These are phyloP conservation scores for Spodoptera exigua DNA, from an alignment of 2,888 invertebrate species.

Conservation along the genomic window DNA sequence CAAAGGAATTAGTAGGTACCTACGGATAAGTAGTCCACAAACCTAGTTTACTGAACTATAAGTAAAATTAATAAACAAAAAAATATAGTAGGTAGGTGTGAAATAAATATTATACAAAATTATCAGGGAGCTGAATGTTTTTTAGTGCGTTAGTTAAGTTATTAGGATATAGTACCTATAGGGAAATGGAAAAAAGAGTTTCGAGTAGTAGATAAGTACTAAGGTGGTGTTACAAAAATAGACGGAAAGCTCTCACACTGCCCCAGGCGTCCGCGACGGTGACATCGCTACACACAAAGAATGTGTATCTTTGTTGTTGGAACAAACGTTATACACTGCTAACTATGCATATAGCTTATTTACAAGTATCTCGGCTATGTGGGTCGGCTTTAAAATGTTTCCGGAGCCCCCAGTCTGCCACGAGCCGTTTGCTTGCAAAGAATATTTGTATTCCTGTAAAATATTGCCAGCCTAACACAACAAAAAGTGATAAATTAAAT, in stretches of 20 bases:
- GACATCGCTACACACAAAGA: slow-evolving; percentile 44
- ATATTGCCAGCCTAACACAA: slow-evolving; percentile 3
- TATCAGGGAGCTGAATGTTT: too few relatives aligned
- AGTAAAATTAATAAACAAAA: too few relatives aligned
- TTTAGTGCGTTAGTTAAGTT: too few relatives aligned
- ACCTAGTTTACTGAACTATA: too few relatives aligned
- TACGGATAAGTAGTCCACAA: too few relatives aligned
- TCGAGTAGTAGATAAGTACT: slow-evolving; percentile 1
- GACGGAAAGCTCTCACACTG: slow-evolving; percentile 42
- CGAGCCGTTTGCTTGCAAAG: slow-evolving; percentile 51
- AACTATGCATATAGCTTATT: slow-evolving; percentile 41
- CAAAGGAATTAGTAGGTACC: too few relatives aligned
- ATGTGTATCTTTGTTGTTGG: slow-evolving; percentile 42
- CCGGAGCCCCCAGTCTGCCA: slow-evolving; percentile 50
- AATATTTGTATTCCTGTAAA: slow-evolving; percentile 31
- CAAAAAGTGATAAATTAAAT: slow-evolving; percentile 29
- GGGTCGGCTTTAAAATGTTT: slow-evolving; percentile 53
- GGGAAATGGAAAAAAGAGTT: too few relatives aligned
- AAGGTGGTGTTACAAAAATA: slow-evolving; percentile 42
- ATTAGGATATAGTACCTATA: too few relatives aligned
- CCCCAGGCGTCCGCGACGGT: slow-evolving; percentile 37
- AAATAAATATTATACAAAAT: too few relatives aligned
- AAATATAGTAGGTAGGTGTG: too few relatives aligned
- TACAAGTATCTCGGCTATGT: slow-evolving; percentile 45
- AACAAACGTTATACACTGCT: slow-evolving; percentile 32